Evolutionary conservation across 2,113 vertebrate genomes (phyloP), one percentile per base, ranked within the genome.

Genomic region (Petrocephalus zakoni): DNA sequence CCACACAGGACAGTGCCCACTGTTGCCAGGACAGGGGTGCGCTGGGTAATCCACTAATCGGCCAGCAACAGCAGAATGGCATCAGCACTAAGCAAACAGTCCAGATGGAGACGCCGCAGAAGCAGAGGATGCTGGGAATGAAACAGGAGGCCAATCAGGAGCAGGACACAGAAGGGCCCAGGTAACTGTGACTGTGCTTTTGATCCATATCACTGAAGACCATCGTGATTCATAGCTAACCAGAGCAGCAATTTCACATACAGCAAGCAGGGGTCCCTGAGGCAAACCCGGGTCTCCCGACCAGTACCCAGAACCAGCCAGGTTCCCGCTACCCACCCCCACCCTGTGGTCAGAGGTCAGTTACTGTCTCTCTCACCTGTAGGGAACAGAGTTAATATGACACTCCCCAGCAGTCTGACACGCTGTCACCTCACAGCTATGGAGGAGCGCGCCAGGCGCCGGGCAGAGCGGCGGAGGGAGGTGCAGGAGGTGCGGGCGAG

Each of bases 341-440:
- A 97, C 93, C 96, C 97, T 34, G 92, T 96, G 88, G 87, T 97
- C 89, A 95, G 94, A 94, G 98, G 98, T 97, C 96, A 90, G 94
- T 89, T 78, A 86, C 53, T 42, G 29, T 52, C n/a, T 10, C n/a
- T 46, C 34, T 34, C 75, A 88, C 51, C 82, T 84, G 46, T 21
- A 42, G 29, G 37, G 72, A 34, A 78, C 75, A 81, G 75, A 29
- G n/a, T 68, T 29, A 68, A 68, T 29, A 68, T 68, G 11, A 29
- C 10, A 68, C 25, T 10, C 11, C 25, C 11, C n/a, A 68, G 61
- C 0, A 3, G n/a, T 25, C 58, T 87, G 86, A 78, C 61, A 81
- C 22, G 86, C 37, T 87, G 86, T 88, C 21, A 34, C 47, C 88
- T 21, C 25, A 52, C 92, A 99, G 98, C 97, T 61, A 99, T 99